Evolutionary conservation across 2,797 vertebrate genomes (phyloP), one percentile per base, ranked within the genome.

Genomic region (Leontocebus nigricollis): DNA sequence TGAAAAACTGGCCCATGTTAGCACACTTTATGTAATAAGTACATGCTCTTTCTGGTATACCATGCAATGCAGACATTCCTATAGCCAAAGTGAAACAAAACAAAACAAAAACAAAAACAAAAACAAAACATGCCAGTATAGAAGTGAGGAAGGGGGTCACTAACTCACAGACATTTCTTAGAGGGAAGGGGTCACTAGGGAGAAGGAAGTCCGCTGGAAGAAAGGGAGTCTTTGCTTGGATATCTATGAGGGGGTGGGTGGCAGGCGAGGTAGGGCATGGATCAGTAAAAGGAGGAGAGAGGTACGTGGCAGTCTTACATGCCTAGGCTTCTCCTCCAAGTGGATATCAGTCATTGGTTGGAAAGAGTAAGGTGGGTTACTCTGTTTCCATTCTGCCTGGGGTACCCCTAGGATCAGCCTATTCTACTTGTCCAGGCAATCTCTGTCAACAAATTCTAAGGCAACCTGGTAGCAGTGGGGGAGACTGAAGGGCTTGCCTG

Each of bases 71-170:
- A 75, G 55, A 48, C 6, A 15, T 59, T 70, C 64, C 57, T 86
- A 39, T 27, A 87, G 70, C 77, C 76, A 86, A 91, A 94, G 33
- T 17, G 33, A 67, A 67, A 8, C 33, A n/a, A 67, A n/a, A 9
- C 20, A 67, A 67, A 67, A 1, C 15, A n/a, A 67, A 67, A 67
- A 4, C 15, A n/a, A 67, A 67, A 67, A 4, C 61, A n/a, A n/a
- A 67, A 64, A 33, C 61, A 64, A 64, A 33, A 55, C 33, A 52
- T 55, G 44, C 70, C 55, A 36, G 27, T 73, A 36, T 30, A 86
- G 50, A 96, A 93, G 72, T 91, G 55, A 96, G 61, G 52, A 90
- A 86, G 80, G 44, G 24, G 39, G 13, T 80, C n/a, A 67, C 17
- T 90, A 44, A 87, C 46, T 87, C 41, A 85, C 59, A 91, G 61